Percentiles rank a stretch among this genome's conserved stretches.
These are phyloP conservation scores for Oreocharis arfaki DNA, from an alignment of 2,113 vertebrate genomes.

Conservation along the genomic window DNA sequence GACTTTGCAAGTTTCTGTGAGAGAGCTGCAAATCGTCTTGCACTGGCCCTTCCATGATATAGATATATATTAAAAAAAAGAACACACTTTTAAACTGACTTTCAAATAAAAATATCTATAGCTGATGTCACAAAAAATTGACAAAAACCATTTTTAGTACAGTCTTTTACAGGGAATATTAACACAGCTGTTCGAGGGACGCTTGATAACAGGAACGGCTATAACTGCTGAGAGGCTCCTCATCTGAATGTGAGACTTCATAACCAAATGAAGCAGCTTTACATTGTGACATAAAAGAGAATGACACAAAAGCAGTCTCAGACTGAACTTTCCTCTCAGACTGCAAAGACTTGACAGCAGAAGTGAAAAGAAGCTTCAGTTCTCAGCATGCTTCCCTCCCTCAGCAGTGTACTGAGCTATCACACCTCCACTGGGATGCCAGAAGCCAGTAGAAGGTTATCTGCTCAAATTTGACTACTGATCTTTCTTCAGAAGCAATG, in stretches of 20 bases:
- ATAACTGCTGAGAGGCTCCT: neutral
- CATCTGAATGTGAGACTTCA: neutral
- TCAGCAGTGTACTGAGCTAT: neutral
- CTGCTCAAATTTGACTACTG: neutral
- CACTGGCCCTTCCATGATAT: neutral
- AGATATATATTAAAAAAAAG: neutral
- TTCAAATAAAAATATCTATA: neutral
- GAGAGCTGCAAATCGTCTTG: neutral
- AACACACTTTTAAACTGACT: neutral
- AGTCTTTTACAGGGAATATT: neutral
- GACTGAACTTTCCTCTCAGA: neutral
- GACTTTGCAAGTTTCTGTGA: neutral
- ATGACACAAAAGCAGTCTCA: neutral
- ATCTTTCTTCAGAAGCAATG: neutral
- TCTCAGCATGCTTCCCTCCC: neutral
- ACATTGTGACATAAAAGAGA: neutral
- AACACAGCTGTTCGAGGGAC: neutral
- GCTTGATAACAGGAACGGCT: neutral
- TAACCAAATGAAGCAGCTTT: neutral
- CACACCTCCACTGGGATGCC: neutral
- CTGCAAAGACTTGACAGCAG: neutral
- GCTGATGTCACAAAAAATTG: neutral
- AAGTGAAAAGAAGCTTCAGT: neutral
- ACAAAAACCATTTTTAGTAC: neutral
- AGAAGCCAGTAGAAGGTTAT: neutral